Conservation (phyloP, 2,888 invertebrate genomes). For the Argyresthia albistria region DNA sequence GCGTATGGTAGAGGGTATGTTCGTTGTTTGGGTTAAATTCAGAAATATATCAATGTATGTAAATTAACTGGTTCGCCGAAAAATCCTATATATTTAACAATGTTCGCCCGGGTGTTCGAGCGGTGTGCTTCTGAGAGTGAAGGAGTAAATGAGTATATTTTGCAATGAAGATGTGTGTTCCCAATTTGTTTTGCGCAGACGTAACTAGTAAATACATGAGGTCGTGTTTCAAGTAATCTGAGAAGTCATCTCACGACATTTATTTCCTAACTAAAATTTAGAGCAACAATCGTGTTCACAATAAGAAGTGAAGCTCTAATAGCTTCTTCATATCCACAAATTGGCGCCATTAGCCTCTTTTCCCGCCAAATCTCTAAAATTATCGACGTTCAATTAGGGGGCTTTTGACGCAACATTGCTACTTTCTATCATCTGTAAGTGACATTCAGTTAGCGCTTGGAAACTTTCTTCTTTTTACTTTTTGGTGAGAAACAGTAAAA, state of each 20-base stretch:
- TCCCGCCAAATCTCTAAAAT: slow-evolving; percentile 29
- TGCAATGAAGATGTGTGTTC: no score
- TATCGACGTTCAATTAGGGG: slow-evolving; percentile 34
- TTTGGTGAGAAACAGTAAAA: no score
- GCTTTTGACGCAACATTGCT: slow-evolving; percentile 20
- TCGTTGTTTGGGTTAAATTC: no score
- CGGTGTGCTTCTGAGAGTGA: no score
- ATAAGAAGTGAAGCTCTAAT: slow-evolving; percentile 12
- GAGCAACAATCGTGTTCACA: slow-evolving; percentile 31
- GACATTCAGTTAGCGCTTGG: no score
- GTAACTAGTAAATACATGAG: slow-evolving; percentile 1
- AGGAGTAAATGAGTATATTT: no score
- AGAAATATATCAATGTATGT: no score
- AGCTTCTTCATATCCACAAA: slow-evolving; percentile 31
- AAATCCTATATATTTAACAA: no score
- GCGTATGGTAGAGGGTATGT: no score
- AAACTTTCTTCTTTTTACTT: no score
- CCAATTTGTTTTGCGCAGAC: background rate
- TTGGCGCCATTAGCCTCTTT: slow-evolving; percentile 41
- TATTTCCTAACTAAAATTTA: slow-evolving; percentile 40
- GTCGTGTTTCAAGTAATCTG: slow-evolving; percentile 38
- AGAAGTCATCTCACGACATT: slow-evolving; percentile 49
- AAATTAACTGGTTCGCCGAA: no score
- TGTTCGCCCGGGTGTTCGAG: no score
- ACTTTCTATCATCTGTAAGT: background rate